Evolutionary conservation across 2,113 vertebrate genomes (phyloP), one percentile per base, ranked within the genome.

Genomic region (Prochilodus magdalenae): DNA sequence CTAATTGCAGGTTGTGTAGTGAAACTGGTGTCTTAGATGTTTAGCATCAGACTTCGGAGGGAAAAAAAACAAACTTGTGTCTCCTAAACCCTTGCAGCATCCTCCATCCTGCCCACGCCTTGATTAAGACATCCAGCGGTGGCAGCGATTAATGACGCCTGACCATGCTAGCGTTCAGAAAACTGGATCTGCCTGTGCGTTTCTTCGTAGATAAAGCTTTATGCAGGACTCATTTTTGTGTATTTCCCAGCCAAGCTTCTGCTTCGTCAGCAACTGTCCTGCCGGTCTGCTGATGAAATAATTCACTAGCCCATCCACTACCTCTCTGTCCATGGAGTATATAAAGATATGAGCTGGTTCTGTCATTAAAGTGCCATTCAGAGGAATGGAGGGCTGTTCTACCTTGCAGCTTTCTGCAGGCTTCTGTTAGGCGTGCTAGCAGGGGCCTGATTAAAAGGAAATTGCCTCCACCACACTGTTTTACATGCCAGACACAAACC

Each of bases 51-150:
- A 40, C 59, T 76, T 33, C 72, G 59, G 20, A 49, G 27, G 20
- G 49, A 72, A 63, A 76, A 36, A 77, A 71, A 47, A 72, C 27
- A 8, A 57, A 57, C 20, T 7, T 22, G 1, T 20, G 22, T 72
- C 75, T 51, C 14, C 72, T 85, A 85, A 85, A 81, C 78, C 10
- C 73, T 84, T 75, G 73, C 40, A 66, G n/a, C 40, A 14, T 70
- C 70, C 33, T 74, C 40, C n/a, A 15, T 65, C 63, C 63, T 59
- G 53, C 66, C 27, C 59, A 72, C 36, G 63, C 49, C 73, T 66
- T 84, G 72, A 82, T 81, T 77, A 81, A 72, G 55, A 55, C 67
- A 49, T 79, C 76, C 27, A 63, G 79, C 60, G 6, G 63, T 59
- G 79, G 74, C 57, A 65, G 49, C 71, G 79, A 79, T 86, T 79